A percentile compares a stretch with the other conserved stretches of the same genome.
phyloP scores from a whole-genome alignment of 2,797 vertebrate genomes.

The Pantherophis vulpinus region DNA sequence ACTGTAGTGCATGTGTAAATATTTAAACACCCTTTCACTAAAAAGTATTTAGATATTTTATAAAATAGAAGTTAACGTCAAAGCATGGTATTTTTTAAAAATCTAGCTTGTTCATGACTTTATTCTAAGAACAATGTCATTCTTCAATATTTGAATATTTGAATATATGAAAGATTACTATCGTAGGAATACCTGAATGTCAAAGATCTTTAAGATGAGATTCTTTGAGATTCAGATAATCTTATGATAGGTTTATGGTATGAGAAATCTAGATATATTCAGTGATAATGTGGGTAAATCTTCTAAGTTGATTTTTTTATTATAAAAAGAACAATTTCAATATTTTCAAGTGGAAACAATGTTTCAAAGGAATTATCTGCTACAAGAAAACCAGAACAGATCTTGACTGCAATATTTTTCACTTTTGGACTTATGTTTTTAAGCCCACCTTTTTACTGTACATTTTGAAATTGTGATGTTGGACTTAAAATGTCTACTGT shows the following conservation, averaged over 20 bases:
- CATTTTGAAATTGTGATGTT: not conserved
- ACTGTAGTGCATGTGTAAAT: not conserved
- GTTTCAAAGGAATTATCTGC: too few species aligned
- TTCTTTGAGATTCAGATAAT: not conserved
- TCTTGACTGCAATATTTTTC: not conserved
- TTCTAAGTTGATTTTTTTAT: not conserved
- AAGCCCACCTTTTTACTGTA: not conserved
- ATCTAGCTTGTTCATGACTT: not conserved
- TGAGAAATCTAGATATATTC: not conserved
- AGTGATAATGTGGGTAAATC: not conserved
- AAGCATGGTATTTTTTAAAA: not conserved
- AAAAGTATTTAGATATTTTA: not conserved
- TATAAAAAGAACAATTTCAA: not conserved
- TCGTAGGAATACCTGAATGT: not conserved
- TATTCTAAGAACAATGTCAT: not conserved
- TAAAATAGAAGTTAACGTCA: not conserved
- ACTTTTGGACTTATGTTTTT: not conserved
- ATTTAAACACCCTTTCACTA: not conserved
- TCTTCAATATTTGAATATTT: not conserved
- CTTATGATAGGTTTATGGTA: not conserved
- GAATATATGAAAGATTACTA: not conserved
- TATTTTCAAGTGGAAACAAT: not conserved
- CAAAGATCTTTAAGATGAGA: not conserved
- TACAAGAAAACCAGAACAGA: not conserved
- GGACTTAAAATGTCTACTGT: not conserved